Evolutionary conservation across 2,888 invertebrate species (phyloP).

Genomic region (Machimus rusticus): DNA sequence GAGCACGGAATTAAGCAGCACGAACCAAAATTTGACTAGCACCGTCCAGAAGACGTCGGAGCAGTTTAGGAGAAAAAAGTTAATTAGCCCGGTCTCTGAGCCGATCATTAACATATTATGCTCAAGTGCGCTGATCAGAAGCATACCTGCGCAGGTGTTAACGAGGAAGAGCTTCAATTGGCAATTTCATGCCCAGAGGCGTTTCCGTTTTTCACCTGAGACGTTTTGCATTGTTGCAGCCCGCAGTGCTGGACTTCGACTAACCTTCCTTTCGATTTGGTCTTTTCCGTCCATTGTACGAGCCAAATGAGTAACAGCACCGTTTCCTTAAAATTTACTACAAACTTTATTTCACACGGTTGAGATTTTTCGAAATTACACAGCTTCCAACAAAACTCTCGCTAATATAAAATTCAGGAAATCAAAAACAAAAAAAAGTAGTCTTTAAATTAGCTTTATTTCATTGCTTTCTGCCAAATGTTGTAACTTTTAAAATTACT

Average conservation of each 20-base stretch:
- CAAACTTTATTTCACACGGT: not conserved
- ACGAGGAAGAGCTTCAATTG: not conserved
- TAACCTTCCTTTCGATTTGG: not conserved
- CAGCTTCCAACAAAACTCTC: not conserved
- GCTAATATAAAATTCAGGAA: not conserved
- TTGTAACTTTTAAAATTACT: no score
- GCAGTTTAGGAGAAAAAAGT: not conserved
- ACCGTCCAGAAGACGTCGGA: not conserved
- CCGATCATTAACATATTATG: not conserved
- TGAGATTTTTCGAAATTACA: not conserved
- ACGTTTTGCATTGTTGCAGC: not conserved
- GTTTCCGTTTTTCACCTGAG: not conserved
- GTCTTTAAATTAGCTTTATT: no score
- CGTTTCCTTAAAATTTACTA: not conserved
- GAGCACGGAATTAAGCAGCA: conserved; percentile 8
- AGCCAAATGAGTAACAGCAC: not conserved
- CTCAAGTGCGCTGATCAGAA: not conserved
- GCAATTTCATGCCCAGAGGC: not conserved
- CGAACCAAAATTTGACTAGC: conserved; percentile 1
- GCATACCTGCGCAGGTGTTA: not conserved
- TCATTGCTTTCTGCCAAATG: no score
- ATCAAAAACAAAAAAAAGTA: not conserved
- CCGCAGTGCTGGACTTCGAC: not conserved
- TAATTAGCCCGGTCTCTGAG: not conserved
- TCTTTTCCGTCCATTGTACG: not conserved